A percentile compares a stretch with the other conserved stretches of the same genome.
These are phyloP conservation scores for Sus scrofa DNA, from an alignment of 2,113 vertebrate genomes.

Conservation along the genomic window DNA sequence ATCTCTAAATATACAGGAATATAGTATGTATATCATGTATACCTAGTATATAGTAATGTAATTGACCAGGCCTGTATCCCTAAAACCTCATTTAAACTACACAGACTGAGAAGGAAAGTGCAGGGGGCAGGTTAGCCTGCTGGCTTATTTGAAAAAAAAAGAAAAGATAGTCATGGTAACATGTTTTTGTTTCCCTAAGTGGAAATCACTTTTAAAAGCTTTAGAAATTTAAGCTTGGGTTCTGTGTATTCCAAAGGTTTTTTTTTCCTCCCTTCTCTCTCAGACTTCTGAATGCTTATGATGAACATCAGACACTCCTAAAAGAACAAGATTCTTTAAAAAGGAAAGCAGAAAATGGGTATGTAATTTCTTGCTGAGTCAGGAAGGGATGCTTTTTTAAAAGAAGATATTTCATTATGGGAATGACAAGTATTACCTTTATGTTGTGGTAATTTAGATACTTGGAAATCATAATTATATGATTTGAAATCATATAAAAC, in stretches of 20 bases:
- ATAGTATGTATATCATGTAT: neutral
- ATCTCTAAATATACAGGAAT: neutral
- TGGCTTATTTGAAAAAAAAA: neutral
- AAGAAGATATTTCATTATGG: conserved; percentile 7
- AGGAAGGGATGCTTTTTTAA: neutral
- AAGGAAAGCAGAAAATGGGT: conserved; percentile 97
- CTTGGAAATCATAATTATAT: neutral
- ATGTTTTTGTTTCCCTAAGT: neutral
- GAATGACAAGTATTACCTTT: neutral
- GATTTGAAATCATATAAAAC: neutral
- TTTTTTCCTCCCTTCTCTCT: neutral
- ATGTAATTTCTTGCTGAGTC: conserved; percentile 77
- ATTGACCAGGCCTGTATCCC: neutral
- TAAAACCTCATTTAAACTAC: neutral
- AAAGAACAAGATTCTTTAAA: conserved; percentile 95
- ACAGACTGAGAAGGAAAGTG: neutral
- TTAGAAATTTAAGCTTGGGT: neutral
- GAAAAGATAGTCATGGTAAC: neutral
- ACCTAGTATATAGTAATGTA: neutral
- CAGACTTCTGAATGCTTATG: conserved; percentile 95
- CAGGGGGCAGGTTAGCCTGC: neutral
- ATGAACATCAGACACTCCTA: conserved; percentile 95
- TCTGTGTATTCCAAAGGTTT: conserved; percentile 33
- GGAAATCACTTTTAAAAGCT: conserved; percentile 38
- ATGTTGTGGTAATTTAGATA: conserved; percentile 21